Evolutionary conservation across 2,888 invertebrate species (phyloP), one percentile per base, ranked within the genome.

Genomic region (Heliconius ismenius): DNA sequence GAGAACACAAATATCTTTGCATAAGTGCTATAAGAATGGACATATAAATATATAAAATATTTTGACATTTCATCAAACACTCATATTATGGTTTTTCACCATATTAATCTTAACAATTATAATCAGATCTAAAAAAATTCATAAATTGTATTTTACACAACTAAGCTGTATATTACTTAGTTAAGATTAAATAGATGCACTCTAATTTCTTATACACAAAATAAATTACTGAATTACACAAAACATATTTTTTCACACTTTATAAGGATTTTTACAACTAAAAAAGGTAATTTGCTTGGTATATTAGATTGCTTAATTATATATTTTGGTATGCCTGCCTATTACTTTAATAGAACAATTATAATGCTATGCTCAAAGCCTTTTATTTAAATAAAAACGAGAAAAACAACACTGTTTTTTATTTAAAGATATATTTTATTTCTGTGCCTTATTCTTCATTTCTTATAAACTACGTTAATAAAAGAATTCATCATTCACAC

Each of bases 251-350:
- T 9, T 43, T 43, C 43, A 58, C 21, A 24, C 28, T 65, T n/a
- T 32, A 32, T n/a, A 64, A 21, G 18, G 4, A 36, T 36, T 24
- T 15, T n/a, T 24, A 39, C n/a, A 65, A 65, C 39, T 65, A 65
- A 65, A 65, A 65, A 24, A 15, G 39, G 1, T n/a, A 36, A 36
- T 36, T 65, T 36, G 0, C n/a, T n/a, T n/a, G n/a, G 36, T 39
- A 65, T 39, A 65, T n/a, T 65, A 32, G 32, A 18, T 7, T 32
- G 32, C 63, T 26, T 36, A 64, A 65, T 65, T 43, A 43, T 36
- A 15, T 32, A 36, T 64, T 64, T 36, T 64, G 64, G 32, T 64
- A 64, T 64, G 36, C n/a, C 36, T 36, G 18, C 32, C 64, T 64
- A 11, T 13, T 65, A 65, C 24, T 62, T 24, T 26, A 62, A 62